Percentiles rank a stretch among this genome's conserved stretches.
Conservation (phyloP, 1,140 invertebrate genomes). For the Vanessa tameamea region DNA sequence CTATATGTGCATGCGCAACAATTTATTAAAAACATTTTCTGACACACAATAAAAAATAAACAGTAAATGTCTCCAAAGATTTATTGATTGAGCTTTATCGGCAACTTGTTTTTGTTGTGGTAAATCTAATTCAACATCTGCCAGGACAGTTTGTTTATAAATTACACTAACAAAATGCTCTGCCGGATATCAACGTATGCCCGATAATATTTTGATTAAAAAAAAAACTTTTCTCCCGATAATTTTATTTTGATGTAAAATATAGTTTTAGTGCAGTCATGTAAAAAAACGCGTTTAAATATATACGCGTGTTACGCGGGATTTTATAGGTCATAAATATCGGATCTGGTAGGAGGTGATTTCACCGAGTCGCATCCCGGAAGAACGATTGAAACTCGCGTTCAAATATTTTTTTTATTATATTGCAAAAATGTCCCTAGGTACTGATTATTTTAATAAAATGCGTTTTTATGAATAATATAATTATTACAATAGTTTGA, state of each 20-base stretch:
- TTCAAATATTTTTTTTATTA: conserved; percentile 55
- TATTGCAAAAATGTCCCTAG: conserved; percentile 54
- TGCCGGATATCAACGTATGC: conserved; percentile 67
- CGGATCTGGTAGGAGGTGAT: conserved; percentile 60
- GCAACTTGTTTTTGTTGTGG: conserved; percentile 34
- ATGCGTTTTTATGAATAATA: too few species aligned
- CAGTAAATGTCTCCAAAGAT: conserved; percentile 31
- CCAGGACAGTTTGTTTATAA: conserved; percentile 62
- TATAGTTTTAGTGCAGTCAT: conserved; percentile 41
- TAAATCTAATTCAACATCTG: conserved; percentile 64
- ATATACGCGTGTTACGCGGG: conserved; percentile 44
- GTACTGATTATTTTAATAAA: conserved; percentile 23
- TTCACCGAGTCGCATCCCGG: conserved; percentile 44
- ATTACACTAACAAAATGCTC: conserved; percentile 57
- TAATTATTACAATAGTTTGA: too few species aligned
- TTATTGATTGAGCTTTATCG: conserved; percentile 35
- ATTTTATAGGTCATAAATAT: conserved; percentile 74
- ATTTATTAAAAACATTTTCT: conserved; percentile 14
- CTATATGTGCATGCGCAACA: neutral
- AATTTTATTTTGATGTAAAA: conserved; percentile 49
- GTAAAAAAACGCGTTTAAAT: conserved; percentile 50
- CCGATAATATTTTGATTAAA: conserved; percentile 43
- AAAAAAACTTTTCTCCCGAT: conserved; percentile 1
- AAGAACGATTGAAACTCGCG: conserved; percentile 48
- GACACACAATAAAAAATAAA: conserved; percentile 23